Evolutionary conservation across 2,113 vertebrate genomes (phyloP), one percentile per base, ranked within the genome.

Genomic region (Esox niger): DNA sequence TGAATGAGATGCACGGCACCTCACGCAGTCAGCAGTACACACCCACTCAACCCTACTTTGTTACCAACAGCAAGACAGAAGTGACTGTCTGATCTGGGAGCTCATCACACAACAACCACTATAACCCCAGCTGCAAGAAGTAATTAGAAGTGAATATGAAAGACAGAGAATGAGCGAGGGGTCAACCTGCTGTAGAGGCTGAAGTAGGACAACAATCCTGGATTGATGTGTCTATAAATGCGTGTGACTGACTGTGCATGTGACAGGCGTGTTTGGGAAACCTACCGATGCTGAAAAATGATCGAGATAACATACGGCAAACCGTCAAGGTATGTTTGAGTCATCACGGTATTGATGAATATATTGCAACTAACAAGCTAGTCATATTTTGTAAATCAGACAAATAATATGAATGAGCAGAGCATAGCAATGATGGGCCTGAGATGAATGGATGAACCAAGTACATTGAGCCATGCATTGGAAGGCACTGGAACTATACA

Each of bases 41-140:
- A 77, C 92, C 94, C 70, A 91, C 94, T 33, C 97, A 98, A 82
- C 94, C 96, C 35, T 98, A 98, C 89, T 98, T 96, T 87, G 94
- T 99, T 82, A 98, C 95, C 83, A 99, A 98, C 94, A 99, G 97
- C 93, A 98, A 99, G 89, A 99, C 97, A 71, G 97, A 98, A 87
- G 97, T 99, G 92, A 99, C 97, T 74, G 97, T 99, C 89, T 99
- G 89, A 93, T 43, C 38, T 43, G 79, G 88, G 56, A 52, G 32
- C 35, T 35, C 35, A 6, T n/a, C 27, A 32, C 20, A 32, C 38
- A 26, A 21, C 25, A 58, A 32, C 75, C 56, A 46, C 73, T 59
- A 31, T 20, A 46, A 67, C 23, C 57, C 46, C 49, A 61, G 63
- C 46, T 55, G 56, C 23, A 60, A 68, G 46, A 2, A 20, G 56